A percentile compares a stretch with the other conserved stretches of the same genome.
Conservation (phyloP, 2,888 invertebrate genomes). For the Alcis repandata region DNA sequence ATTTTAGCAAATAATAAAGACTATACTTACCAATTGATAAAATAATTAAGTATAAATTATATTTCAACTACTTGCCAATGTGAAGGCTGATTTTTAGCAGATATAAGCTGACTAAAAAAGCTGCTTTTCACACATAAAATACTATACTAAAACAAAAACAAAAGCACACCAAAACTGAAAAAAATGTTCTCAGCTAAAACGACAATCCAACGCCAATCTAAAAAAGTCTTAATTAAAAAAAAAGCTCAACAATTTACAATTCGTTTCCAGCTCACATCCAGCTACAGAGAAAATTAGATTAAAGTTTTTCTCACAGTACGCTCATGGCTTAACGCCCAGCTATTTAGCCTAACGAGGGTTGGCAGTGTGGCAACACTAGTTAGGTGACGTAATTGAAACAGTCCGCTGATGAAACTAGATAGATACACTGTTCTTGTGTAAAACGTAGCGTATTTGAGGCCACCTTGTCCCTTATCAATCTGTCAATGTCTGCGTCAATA, state of each 20-base stretch:
- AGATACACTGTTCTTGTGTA: conserved; percentile 8
- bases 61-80: too few species aligned
- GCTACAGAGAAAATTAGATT: conserved; percentile 35
- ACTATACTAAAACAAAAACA: background rate
- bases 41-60: too few species aligned
- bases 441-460: background rate
- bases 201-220: background rate
- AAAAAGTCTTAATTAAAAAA: conserved; percentile 33
- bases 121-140: conserved; percentile 8
- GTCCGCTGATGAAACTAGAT: conserved; percentile 20
- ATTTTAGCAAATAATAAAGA: too few species aligned
- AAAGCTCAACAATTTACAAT: conserved; percentile 28
- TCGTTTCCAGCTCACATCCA: conserved; percentile 23
- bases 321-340: conserved; percentile 31
- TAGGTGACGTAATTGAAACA: conserved; percentile 37
- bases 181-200: background rate
- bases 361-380: conserved; percentile 37
- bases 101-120: too few species aligned
- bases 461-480: background rate
- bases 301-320: conserved; percentile 37
- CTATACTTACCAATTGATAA: too few species aligned
- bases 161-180: background rate
- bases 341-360: conserved; percentile 40
- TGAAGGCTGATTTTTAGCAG: too few species aligned
- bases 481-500: background rate